Percentiles rank a stretch among this genome's conserved stretches.
Evolutionary conservation across 2,888 invertebrate species (phyloP).

Genomic region (Stenoptilia bipunctidactyla): DNA sequence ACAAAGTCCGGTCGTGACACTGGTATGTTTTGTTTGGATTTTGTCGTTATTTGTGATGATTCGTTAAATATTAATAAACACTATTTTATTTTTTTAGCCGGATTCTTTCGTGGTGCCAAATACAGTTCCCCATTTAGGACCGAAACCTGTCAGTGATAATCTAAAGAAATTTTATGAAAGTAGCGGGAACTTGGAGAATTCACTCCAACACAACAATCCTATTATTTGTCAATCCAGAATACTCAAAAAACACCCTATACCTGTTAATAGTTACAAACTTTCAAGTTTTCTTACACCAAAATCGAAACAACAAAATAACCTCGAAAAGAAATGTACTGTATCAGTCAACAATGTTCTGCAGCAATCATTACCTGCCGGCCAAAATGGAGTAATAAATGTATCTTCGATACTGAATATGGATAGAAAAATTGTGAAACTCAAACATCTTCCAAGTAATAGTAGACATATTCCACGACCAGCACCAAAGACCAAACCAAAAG

Average conservation of each 20-base stretch:
- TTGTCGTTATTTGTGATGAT: constrained; percentile 4
- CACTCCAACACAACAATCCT: constrained; percentile 27
- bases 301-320: constrained; percentile 5
- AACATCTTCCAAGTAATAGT: constrained; percentile 32
- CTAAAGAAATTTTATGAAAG: constrained; percentile 62
- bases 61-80: constrained; percentile 10
- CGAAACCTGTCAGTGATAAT: constrained; percentile 48
- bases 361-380: constrained; percentile 33
- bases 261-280: constrained; percentile 44
- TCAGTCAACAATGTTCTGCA: constrained; percentile 29
- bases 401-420: constrained; percentile 15
- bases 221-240: constrained; percentile 30
- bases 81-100: constrained; percentile 30
- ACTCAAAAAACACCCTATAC: constrained; percentile 34
- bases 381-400: not conserved
- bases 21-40: constrained; percentile 36
- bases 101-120: constrained; percentile 39
- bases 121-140: constrained; percentile 29
- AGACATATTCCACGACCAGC: constrained; percentile 32
- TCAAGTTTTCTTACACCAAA: constrained; percentile 54
- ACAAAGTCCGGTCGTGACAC: constrained; percentile 49
- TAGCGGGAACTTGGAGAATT: constrained; percentile 56
- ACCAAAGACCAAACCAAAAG: constrained; percentile 60
- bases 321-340: constrained; percentile 1
- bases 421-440: constrained; percentile 51